Conservation (phyloP, 2,113 vertebrate genomes). For the Brachyhypopomus occidentalis region DNA sequence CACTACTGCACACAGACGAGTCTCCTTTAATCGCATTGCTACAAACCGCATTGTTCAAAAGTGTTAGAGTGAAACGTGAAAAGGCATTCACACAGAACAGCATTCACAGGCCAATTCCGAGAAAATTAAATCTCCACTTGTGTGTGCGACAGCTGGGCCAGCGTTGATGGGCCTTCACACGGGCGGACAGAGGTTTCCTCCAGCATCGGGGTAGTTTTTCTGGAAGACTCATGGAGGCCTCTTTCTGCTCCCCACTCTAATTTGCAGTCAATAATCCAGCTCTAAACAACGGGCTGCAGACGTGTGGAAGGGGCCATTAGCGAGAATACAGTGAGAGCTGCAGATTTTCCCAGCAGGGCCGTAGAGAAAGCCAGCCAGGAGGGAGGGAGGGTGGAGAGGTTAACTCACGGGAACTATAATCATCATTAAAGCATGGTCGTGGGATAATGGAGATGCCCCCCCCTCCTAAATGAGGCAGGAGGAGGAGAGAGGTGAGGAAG, state of each 20-base stretch:
- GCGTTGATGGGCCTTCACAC: no score
- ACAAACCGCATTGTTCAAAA: no score
- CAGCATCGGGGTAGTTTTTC: background rate
- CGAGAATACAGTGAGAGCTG: conserved; percentile 48
- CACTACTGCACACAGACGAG: no score
- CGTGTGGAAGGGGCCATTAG: conserved; percentile 36
- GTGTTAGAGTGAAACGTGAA: no score
- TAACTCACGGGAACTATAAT: conserved; percentile 24
- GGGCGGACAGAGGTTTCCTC: no score
- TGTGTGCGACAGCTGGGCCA: no score
- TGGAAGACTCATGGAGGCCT: conserved; percentile 32
- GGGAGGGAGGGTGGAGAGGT: conserved; percentile 8
- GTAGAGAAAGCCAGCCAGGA: background rate
- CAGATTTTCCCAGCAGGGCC: conserved; percentile 55
- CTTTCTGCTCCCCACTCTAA: conserved; percentile 52
- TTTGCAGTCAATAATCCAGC: conserved; percentile 59
- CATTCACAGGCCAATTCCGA: no score
- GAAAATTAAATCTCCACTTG: no score
- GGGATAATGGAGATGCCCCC: no score
- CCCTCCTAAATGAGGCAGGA: background rate
- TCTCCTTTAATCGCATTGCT: no score
- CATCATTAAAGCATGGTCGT: background rate
- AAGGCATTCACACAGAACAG: no score
- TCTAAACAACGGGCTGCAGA: conserved; percentile 35
- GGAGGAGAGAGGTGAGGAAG: background rate